Evolutionary conservation across 2,888 invertebrate species (phyloP), one percentile per base, ranked within the genome.

Genomic region (Synergus umbraculus): DNA sequence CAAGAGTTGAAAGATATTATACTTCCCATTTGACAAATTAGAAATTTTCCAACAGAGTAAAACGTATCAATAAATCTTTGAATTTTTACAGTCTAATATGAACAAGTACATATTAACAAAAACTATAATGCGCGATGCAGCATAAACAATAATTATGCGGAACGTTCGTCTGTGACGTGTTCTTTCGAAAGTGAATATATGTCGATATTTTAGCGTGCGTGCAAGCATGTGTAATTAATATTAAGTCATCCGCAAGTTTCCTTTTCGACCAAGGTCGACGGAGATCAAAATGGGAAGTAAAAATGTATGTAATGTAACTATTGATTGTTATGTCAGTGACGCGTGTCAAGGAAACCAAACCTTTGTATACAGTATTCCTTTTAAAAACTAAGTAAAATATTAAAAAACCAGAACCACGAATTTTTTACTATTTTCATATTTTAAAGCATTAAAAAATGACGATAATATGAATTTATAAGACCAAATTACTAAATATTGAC

Each of bases 201-300:
- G n/a, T 12, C 10, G 60, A 73, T 37, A 73, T 73, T 73, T 73
- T 54, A 73, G 46, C 54, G 73, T 73, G 73, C 54, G 73, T 73
- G 73, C 13, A 73, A 73, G 73, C 73, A 54, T 54, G 49, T 73
- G 73, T n/a, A 73, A 54, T 73, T 54, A 73, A 73, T 73, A 73
- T 73, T 73, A 73, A 73, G 73, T 73, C 73, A 73, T 73, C 73
- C 73, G 73, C 54, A 73, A 73, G 73, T 73, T 73, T 73, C 73
- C 73, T 73, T 73, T 73, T 73, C 73, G 54, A 73, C 49, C 73
- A 73, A 73, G 73, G 73, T 73, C 54, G 73, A n/a, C 41, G 22
- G 37, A 73, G 41, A 73, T 73, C 37, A 73, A 73, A 73, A 73
- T 54, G 73, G n/a, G 37, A 73, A 73, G 49, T 54, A 73, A 37